Evolutionary conservation across 2,797 vertebrate genomes (phyloP), one percentile per base, ranked within the genome.

Genomic region (Syncerus caffer): DNA sequence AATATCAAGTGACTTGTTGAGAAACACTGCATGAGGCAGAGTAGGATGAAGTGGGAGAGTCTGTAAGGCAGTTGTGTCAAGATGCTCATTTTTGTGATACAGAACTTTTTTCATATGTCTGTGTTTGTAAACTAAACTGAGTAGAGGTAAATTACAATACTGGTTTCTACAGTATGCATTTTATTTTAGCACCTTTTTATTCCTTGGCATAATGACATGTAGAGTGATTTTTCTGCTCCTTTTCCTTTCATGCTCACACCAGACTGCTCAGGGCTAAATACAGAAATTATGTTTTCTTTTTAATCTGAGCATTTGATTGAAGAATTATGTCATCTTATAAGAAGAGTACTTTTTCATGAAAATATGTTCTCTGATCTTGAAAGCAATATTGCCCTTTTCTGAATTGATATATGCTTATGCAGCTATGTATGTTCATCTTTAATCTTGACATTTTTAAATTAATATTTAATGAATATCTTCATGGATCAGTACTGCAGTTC

Each of bases 281-380:
- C 8, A 97, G 79, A 97, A 96, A 95, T 94, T 84, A 12, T 14
- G 64, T 95, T 92, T 97, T 88, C 58, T 86, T 94, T 87, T 80
- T 90, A 92, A 96, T 88, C 38, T 94, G 38, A 93, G 34, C 3
- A 90, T 96, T 92, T 96, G 89, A 93, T 94, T 94, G 84, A 96
- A 92, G 84, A 96, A 96, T 91, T 92, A 64, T 85, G 38, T 89
- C 60, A 55, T 95, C 29, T 82, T 92, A 83, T 79, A 83, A 86
- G 23, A 60, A 90, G 11, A 51, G 5, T 19, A 89, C 86, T 92
- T 90, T 78, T 96, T 53, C 34, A 89, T 88, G 76, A 92, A 93
- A 96, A 50, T 60, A 51, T 74, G 14, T 50, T 92, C 6, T 42
- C 2, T 89, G 31, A 80, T 90, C 3, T 71, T 93, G 38, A 92